Evolutionary conservation across 2,888 invertebrate species (phyloP), one percentile per base, ranked within the genome.

Genomic region (Sceliomorpha sp.): DNA sequence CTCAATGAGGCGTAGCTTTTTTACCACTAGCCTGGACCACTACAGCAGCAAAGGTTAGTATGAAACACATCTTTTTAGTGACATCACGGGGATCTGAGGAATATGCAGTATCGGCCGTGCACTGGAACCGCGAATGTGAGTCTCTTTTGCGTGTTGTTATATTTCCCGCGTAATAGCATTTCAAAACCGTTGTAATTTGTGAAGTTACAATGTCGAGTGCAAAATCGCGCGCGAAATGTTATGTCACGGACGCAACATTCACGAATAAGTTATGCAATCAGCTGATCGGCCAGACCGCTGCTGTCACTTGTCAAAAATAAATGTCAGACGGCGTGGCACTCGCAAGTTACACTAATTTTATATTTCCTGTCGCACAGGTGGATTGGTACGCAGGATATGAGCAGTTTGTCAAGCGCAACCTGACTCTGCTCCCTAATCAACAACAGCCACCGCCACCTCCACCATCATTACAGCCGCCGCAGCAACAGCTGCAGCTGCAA

Each of bases 311-410:
- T 87, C 88, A 87, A 86, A 86, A 81, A 84, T 85, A 86, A 85
- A 86, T 83, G 85, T 86, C 84, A 83, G 83, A 78, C 67, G 72
- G 40, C 56, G 59, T 44, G 62, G 39, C 36, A 17, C 20, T 55
- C 31, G 31, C 20, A 3, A 14, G 12, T 44, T 31, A 4, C 44
- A 81, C 80, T 82, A 81, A 77, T 76, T 66, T 66, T 48, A 5
- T 17, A 13, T 32, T 37, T 63, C 27, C 8, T 73, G 56, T 73
- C 36, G 74, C 71, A 72, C 82, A 88, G 88, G 88, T 88, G 88
- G 88, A 88, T 86, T 88, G 88, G 88, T 88, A 88, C 88, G 83
- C 86, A 80, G 88, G 88, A 87, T 88, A 88, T 88, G 88, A 88
- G 88, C 88, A 88, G 88, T 82, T 88, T 87, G 88, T 88, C 88